Evolutionary conservation across 2,888 invertebrate genomes (phyloP), one percentile per base, ranked within the genome.

Genomic region (Ferrisia virgata): DNA sequence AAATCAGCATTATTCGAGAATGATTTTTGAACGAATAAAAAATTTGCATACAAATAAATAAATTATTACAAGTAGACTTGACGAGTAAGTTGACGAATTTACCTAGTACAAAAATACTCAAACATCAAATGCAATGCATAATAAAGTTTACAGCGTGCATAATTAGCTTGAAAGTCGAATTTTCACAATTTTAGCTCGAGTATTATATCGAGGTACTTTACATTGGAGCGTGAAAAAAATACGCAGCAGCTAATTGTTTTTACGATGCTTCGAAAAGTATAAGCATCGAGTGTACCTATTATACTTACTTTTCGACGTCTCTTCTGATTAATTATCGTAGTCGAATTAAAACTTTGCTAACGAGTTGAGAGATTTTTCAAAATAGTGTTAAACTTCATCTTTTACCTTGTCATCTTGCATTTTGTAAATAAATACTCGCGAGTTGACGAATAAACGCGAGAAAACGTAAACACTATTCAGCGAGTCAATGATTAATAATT

Each of bases 291-390:
- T n/a, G n/a, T n/a, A n/a, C n/a, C n/a, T n/a, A n/a, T n/a, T n/a
- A n/a, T n/a, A n/a, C n/a, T n/a, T n/a, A 25, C 28, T 64, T 64
- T 64, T 64, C 58, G 28, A 64, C 58, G 28, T 64, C 25, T 64
- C 58, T 25, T 28, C 11, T 13, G 28, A 64, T 64, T 64, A 64
- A 64, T 64, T 64, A 64, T 28, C 58, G 58, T 28, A 64, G 58
- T 13, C 28, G 58, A 64, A 25, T 28, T 64, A 22, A 64, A 47
- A 47, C 28, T 22, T 64, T n/a, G 15, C 58, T 64, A 64, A 64
- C 58, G 58, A 64, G 28, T 64, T 13, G 58, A 64, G 58, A 64
- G 58, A 64, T 64, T 64, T 64, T 64, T 64, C 58, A 64, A 64
- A 64, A 18, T 18, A 18, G 47, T 47, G 47, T 47, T 47, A 47